Evolutionary conservation across 2,888 invertebrate genomes (phyloP).

Genomic region (Tricholauxania praeusta): DNA sequence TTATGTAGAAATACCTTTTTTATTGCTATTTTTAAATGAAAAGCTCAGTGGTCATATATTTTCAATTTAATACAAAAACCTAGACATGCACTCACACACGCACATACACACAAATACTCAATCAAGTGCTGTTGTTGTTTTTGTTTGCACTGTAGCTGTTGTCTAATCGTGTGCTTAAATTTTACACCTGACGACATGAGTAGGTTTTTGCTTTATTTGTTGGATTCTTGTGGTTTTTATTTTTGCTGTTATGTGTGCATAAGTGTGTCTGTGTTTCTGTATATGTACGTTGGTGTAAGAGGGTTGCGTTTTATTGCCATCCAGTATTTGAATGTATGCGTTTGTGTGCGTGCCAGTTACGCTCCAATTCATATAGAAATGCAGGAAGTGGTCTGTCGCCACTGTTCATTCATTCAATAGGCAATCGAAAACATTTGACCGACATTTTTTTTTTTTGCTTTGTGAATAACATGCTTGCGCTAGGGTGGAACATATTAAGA

Average conservation of each 20-base stretch:
- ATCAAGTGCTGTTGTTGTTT: conserved; percentile 17
- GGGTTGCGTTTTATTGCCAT: background rate
- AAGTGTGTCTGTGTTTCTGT: conserved; percentile 41
- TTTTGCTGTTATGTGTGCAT: conserved; percentile 28
- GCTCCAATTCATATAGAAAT: conserved; percentile 56
- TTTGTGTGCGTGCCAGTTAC: conserved; percentile 45
- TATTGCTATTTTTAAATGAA: conserved; percentile 3
- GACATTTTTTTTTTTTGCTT: too few relatives aligned
- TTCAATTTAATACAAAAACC: background rate
- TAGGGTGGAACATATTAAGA: too few relatives aligned
- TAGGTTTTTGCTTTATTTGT: background rate
- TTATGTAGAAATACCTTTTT: background rate
- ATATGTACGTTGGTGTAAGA: conserved; percentile 42
- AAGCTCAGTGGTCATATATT: too few relatives aligned
- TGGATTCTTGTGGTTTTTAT: conserved; percentile 13
- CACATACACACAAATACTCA: background rate
- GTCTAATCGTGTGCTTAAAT: conserved; percentile 45
- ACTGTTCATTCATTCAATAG: background rate
- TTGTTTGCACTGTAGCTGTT: conserved; percentile 7
- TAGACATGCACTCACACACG: background rate
- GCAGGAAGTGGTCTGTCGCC: conserved; percentile 53
- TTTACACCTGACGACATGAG: conserved; percentile 41
- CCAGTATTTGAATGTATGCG: background rate
- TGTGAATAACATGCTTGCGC: too few relatives aligned
- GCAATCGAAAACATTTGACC: background rate